These are phyloP conservation scores for Gavia stellata DNA, from an alignment of 2,113 vertebrate species.

Conservation along the genomic window DNA sequence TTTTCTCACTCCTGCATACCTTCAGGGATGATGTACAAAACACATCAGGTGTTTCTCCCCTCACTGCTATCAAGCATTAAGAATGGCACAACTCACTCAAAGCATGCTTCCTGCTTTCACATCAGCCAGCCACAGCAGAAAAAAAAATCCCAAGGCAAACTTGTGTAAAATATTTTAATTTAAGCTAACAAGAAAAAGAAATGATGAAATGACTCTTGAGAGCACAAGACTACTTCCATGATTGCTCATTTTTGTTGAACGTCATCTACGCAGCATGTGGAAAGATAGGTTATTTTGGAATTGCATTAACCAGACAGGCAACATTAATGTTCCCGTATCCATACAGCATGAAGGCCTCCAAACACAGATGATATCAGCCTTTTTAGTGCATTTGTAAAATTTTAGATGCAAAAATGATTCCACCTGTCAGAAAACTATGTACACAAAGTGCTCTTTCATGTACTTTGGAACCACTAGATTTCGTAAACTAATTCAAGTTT, in stretches of 20 bases:
- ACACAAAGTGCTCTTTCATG: neutral
- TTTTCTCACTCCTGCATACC: neutral
- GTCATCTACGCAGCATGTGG: neutral
- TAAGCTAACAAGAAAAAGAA: neutral
- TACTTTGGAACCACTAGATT: neutral
- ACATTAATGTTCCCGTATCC: neutral
- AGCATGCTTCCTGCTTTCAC: neutral
- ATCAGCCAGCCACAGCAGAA: neutral
- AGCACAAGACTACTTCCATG: neutral
- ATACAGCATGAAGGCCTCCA: neutral
- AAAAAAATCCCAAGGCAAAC: constrained; percentile 7
- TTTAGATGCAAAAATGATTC: neutral
- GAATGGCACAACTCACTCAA: neutral
- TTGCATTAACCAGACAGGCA: neutral
- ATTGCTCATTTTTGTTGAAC: neutral
- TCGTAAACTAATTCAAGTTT: neutral
- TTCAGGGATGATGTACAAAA: neutral
- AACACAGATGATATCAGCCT: neutral
- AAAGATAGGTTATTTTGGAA: neutral
- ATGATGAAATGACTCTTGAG: neutral
- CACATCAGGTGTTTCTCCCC: neutral
- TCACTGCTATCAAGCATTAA: neutral
- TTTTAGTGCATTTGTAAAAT: neutral
- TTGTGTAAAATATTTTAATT: constrained; percentile 50
- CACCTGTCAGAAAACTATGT: neutral